Evolutionary conservation across 2,113 vertebrate genomes (phyloP).

Genomic region (Stictonetta naevosa): DNA sequence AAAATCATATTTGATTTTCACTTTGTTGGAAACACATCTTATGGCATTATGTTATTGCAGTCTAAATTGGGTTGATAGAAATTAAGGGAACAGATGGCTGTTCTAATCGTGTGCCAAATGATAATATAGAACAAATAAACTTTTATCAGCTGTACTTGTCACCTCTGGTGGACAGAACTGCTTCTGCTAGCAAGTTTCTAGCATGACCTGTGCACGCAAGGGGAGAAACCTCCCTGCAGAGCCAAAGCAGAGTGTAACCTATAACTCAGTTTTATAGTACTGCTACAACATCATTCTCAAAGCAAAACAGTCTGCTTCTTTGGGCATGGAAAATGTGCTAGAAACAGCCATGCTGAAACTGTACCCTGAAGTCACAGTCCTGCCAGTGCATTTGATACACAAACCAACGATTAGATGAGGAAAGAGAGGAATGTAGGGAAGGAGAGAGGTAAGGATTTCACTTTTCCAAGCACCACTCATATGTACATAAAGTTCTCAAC

Average conservation of each 20-base stretch:
- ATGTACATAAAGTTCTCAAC: not conserved
- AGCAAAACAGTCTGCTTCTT: not conserved
- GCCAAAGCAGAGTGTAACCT: not conserved
- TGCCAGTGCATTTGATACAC: not conserved
- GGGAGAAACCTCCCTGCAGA: not conserved
- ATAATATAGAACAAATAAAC: constrained; percentile 12
- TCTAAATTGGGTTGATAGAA: constrained; percentile 63
- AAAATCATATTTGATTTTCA: constrained; percentile 59
- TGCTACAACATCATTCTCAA: not conserved
- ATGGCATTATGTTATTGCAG: not conserved
- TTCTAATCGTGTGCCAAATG: constrained; percentile 56
- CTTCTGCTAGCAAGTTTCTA: constrained; percentile 10
- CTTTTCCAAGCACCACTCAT: not conserved
- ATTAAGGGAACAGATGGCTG: constrained; percentile 72
- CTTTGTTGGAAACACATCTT: constrained; percentile 56
- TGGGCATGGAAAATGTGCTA: not conserved
- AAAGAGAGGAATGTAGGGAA: not conserved
- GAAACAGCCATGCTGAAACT: not conserved
- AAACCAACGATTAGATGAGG: not conserved
- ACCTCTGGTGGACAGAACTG: not conserved
- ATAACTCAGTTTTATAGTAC: not conserved
- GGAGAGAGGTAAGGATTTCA: not conserved
- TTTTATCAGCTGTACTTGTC: constrained; percentile 35
- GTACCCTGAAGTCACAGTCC: not conserved
- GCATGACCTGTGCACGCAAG: not conserved